These are phyloP conservation scores for Gracilinanus agilis DNA, from an alignment of 2,113 vertebrate genomes.

Conservation along the genomic window DNA sequence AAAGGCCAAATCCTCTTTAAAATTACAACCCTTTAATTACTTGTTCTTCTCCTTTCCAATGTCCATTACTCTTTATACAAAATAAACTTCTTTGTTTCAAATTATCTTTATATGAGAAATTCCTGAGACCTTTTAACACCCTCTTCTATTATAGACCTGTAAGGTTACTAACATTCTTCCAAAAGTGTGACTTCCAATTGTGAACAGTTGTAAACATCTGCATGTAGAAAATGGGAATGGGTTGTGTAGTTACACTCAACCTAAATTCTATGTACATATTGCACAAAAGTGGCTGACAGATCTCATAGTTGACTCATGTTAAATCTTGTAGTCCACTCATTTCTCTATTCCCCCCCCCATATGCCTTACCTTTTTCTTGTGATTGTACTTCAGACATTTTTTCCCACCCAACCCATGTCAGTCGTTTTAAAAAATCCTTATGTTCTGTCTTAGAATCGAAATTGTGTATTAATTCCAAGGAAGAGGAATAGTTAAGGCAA, in stretches of 20 bases:
- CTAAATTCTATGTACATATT: not conserved
- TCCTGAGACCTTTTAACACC: not conserved
- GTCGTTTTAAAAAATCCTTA: no score
- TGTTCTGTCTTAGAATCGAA: no score
- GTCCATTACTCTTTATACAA: not conserved
- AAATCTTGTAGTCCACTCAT: not conserved
- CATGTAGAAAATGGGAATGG: not conserved
- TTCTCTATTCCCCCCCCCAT: not conserved
- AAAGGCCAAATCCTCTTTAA: not conserved
- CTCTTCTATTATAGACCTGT: no score
- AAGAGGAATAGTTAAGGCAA: no score
- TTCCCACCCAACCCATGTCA: not conserved
- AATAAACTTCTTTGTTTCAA: no score
- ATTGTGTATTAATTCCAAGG: no score
- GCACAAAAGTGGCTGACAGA: not conserved
- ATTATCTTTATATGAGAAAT: not conserved
- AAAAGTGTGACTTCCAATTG: not conserved
- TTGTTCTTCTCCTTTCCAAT: not conserved
- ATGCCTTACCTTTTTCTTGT: not conserved
- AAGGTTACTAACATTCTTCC: not conserved
- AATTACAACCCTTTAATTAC: not conserved
- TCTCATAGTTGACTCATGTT: not conserved
- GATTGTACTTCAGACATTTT: not conserved
- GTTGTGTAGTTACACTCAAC: not conserved
- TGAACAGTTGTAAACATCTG: not conserved